phyloP scores from a whole-genome alignment of 1,140 invertebrate genomes.

The Drosophila lacertosa region DNA sequence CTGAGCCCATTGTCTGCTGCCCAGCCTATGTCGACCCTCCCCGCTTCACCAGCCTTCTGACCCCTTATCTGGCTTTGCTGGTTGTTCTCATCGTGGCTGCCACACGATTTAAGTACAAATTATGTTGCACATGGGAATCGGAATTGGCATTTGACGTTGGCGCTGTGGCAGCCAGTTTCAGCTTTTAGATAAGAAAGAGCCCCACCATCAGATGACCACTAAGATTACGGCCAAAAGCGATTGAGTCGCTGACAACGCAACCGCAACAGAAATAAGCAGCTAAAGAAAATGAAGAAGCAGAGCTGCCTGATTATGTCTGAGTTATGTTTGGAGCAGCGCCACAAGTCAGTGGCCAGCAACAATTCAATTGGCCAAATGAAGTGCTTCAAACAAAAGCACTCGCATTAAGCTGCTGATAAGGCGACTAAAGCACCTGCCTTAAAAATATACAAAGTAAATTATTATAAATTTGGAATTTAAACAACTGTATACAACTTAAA shows the following conservation, averaged over 20 bases:
- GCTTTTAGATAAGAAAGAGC: constrained; percentile 36
- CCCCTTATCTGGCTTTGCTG: background rate
- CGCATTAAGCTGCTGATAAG: background rate
- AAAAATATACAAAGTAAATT: no score
- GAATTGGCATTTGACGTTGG: constrained; percentile 39
- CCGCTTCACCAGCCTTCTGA: background rate
- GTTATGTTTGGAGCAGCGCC: constrained; percentile 5
- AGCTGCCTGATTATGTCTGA: constrained; percentile 1
- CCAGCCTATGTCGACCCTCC: background rate
- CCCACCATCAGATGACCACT: constrained; percentile 19
- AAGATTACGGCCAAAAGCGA: constrained; percentile 18
- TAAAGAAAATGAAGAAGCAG: background rate
- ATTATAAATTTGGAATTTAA: no score
- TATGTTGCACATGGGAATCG: constrained; percentile 65
- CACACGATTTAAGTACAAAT: constrained; percentile 67
- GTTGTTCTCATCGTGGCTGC: constrained; percentile 11
- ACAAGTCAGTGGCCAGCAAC: background rate
- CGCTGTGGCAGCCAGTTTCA: background rate
- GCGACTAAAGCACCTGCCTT: no score
- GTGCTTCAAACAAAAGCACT: background rate
- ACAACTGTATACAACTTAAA: no score
- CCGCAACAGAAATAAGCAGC: background rate
- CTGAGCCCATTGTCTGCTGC: constrained; percentile 19
- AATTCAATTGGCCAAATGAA: constrained; percentile 30
- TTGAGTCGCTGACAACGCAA: background rate